phyloP scores from a whole-genome alignment of 2,113 vertebrate species.

The Hippocampus comes region DNA sequence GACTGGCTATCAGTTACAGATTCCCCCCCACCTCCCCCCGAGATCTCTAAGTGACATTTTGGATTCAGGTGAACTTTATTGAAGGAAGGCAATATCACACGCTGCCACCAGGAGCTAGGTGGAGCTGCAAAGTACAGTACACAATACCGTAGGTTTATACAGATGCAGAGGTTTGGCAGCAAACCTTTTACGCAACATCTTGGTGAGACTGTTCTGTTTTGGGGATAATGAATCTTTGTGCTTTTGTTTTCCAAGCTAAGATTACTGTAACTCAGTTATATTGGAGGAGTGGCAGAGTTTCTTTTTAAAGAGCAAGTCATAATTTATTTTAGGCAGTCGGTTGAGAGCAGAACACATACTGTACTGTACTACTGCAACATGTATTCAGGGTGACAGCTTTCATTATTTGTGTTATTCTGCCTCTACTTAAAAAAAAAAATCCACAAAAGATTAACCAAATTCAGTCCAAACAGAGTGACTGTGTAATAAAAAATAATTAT shows the following conservation, averaged over 20 bases:
- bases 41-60: conserved; percentile 27
- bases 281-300: conserved; percentile 2
- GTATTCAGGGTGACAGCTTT: conserved; percentile 2
- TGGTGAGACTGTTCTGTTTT: conserved; percentile 10
- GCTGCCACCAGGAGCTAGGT: conserved; percentile 61
- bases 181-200: conserved; percentile 2
- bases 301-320: conserved; percentile 14
- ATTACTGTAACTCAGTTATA: conserved; percentile 7
- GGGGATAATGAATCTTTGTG: background rate
- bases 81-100: background rate
- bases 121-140: conserved; percentile 30
- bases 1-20: conserved; percentile 26
- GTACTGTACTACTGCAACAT: conserved; percentile 7
- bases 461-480: background rate
- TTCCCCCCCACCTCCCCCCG: background rate
- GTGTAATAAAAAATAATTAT: background rate
- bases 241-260: conserved; percentile 6
- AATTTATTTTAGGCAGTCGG: conserved; percentile 7
- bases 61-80: conserved; percentile 11
- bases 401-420: conserved; percentile 4
- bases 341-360: background rate
- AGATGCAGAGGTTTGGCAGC: conserved; percentile 12
- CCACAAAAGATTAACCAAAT: conserved; percentile 6
- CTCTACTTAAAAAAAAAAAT: background rate
- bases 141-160: conserved; percentile 14